Conservation (phyloP, 2,797 vertebrate species). For the Hybognathus amarus region DNA sequence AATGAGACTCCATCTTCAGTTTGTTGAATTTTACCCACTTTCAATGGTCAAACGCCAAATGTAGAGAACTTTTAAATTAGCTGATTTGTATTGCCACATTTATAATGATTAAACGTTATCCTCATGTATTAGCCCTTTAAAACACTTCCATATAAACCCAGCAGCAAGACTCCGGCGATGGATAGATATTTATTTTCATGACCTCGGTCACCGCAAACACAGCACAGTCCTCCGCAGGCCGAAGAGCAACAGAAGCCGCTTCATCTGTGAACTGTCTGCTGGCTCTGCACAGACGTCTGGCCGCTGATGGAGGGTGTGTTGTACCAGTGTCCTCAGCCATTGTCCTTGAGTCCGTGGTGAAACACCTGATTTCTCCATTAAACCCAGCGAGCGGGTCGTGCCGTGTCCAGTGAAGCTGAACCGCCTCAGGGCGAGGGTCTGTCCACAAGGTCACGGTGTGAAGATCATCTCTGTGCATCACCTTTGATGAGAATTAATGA, state of each 20-base stretch:
- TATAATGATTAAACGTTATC: background rate
- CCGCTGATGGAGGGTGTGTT: conserved; percentile 56
- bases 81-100: background rate
- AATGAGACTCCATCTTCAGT: too few relatives aligned
- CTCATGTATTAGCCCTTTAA: background rate
- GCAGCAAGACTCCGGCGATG: background rate
- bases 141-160: background rate
- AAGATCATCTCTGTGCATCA: conserved; percentile 90
- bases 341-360: conserved; percentile 92
- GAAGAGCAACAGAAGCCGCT: conserved; percentile 41
- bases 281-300: conserved; percentile 69
- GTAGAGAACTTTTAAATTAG: too few relatives aligned
- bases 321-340: conserved; percentile 75
- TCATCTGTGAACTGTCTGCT: conserved; percentile 67
- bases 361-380: conserved; percentile 95
- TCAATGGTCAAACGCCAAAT: too few relatives aligned
- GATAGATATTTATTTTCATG: background rate
- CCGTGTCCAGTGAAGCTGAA: conserved; percentile 95
- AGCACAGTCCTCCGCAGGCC: background rate
- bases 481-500: conserved; percentile 99
- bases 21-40: too few relatives aligned
- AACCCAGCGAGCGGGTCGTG: conserved; percentile 97
- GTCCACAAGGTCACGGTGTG: conserved; percentile 91
- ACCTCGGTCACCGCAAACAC: background rate
- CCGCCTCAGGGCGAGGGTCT: conserved; percentile 82